Evolutionary conservation across 2,797 vertebrate genomes (phyloP).

Genomic region (Hydrocynus forskahlii): DNA sequence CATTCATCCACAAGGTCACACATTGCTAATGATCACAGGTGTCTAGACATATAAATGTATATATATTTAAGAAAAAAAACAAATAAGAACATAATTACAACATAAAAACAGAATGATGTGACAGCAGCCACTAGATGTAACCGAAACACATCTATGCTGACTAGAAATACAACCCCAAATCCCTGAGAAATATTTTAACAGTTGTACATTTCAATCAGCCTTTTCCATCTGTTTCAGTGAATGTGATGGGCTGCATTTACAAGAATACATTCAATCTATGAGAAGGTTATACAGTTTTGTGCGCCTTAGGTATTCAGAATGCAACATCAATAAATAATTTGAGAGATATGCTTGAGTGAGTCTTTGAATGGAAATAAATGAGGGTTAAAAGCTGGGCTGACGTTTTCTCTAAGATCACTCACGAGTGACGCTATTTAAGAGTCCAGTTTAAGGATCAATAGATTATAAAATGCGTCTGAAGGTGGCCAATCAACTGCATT

Average conservation of each 20-base stretch:
- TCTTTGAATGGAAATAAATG: background rate
- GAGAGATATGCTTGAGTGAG: background rate
- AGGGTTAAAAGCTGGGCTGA: background rate
- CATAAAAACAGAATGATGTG: too few species aligned
- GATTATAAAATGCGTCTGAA: background rate
- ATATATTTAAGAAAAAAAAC: background rate
- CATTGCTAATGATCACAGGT: background rate
- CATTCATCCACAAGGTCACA: conserved; percentile 1
- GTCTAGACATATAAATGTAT: too few species aligned
- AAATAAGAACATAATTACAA: background rate
- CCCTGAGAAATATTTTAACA: conserved; percentile 20
- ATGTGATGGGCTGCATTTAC: background rate
- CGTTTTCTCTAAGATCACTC: background rate
- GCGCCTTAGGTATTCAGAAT: background rate
- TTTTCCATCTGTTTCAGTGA: background rate
- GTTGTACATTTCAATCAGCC: background rate
- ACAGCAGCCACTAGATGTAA: background rate
- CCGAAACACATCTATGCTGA: background rate
- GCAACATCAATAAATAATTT: background rate
- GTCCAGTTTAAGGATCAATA: too few species aligned
- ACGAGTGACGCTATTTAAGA: background rate
- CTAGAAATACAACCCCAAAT: background rate
- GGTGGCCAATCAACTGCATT: background rate
- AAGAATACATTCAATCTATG: background rate
- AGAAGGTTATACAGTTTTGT: background rate